These are phyloP conservation scores for Hormaphis cornu DNA, from an alignment of 1,140 invertebrate species.

Conservation along the genomic window DNA sequence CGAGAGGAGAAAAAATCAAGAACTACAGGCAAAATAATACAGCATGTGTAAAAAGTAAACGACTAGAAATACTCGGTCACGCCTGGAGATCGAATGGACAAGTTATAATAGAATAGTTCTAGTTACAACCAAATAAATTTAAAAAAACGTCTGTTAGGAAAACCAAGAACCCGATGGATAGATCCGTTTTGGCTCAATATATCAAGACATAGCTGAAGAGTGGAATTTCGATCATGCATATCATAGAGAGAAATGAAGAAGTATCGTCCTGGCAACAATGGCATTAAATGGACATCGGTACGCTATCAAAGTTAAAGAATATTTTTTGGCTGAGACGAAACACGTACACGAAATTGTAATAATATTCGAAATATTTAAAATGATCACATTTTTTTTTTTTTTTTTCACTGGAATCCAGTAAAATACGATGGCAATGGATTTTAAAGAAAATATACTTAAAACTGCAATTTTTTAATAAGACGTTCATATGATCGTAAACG, in stretches of 20 bases:
- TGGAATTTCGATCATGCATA: not conserved
- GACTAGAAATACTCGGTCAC: not conserved
- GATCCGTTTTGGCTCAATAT: not conserved
- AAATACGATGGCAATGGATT: no score
- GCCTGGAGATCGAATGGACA: not conserved
- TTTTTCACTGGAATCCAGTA: no score
- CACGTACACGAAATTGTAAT: no score
- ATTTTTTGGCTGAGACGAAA: no score
- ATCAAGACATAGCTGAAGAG: not conserved
- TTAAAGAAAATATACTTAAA: no score
- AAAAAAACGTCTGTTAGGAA: not conserved
- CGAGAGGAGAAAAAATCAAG: not conserved
- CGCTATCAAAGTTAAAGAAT: no score
- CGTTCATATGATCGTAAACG: no score
- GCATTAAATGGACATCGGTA: not conserved
- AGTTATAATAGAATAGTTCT: not conserved
- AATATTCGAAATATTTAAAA: no score
- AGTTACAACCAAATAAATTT: not conserved
- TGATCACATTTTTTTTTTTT: no score
- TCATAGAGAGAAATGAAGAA: not conserved
- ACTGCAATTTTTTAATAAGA: no score
- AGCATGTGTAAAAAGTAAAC: not conserved
- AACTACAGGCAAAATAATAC: conserved; percentile 33
- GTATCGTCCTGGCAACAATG: not conserved
- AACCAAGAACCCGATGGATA: not conserved